Base-by-base conservation (phyloP, 2,113 vertebrate species). In the Progne subis region DNA sequence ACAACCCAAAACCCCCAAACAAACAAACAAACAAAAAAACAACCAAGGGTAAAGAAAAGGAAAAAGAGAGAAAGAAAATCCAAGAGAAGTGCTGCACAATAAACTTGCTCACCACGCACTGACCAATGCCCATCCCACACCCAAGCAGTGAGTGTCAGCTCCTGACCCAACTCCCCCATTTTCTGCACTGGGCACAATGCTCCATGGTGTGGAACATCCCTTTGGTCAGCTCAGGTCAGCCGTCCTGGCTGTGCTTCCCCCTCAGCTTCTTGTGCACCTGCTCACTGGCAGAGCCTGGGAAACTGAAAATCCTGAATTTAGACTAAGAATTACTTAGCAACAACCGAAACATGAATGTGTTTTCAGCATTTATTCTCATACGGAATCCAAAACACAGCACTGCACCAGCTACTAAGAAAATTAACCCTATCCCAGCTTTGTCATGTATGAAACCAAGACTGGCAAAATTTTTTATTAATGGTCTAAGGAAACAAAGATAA, bases 151-250 rank as follows among this genome's bases (percentile, higher is more conserved):
- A 53, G 26, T 53, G 52, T 29, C 56, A 59, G 46, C 13, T 60
- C 61, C 60, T 39, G 37, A 23, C 3, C 3, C 53, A 25, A 2
- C 2, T 50, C 1, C 3, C 14, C 28, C 18, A 37, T 2, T 52
- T 59, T 67, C 44, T 74, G 13, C 6, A 9, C 77, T 44, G 60
- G 32, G 1, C 4, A 11, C 13, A 44, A 12, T 0, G 0, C 21
- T 18, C 53, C 55, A 16, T 25, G 39, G 21, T 25, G 3, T 17
- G 68, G 46, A 32, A 14, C 4, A 39, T n/a, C 39, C 60, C 32
- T 39, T 28, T 67, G 86, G 23, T 37, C 60, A 67, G 60, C 29
- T 46, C 52, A 52, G 68, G 5, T 37, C 77, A 67, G 60, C 52
- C 81, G 5, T 46, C n/a, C 44, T 39, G 52, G 52, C 28, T 18